These are phyloP conservation scores for Macaria notata DNA, from an alignment of 2,888 invertebrate species.

Conservation along the genomic window DNA sequence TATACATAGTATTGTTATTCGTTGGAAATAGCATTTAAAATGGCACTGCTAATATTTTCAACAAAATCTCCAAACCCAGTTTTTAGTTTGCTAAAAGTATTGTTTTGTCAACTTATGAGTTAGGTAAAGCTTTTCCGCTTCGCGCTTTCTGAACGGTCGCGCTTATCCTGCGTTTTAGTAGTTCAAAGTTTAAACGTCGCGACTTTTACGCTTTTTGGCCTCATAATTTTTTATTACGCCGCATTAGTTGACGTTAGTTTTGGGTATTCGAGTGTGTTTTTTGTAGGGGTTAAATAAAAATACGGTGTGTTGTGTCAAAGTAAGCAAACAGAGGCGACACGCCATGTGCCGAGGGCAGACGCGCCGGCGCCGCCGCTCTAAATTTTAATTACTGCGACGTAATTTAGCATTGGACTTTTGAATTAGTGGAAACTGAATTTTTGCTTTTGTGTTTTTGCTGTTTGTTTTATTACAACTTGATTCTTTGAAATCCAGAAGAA, in stretches of 20 bases:
- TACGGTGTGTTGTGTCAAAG: slow-evolving; percentile 27
- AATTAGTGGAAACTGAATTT: not conserved
- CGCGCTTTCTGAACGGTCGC: slow-evolving; percentile 19
- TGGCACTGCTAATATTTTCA: not conserved
- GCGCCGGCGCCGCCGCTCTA: slow-evolving; percentile 45
- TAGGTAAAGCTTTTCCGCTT: slow-evolving; percentile 30
- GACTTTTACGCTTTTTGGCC: slow-evolving; percentile 33
- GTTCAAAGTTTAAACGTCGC: slow-evolving; percentile 34
- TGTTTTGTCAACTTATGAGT: slow-evolving; percentile 26
- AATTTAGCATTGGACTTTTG: slow-evolving; percentile 2
- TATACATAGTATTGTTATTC: too few species aligned
- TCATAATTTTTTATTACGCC: slow-evolving; percentile 35
- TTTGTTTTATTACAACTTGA: too few species aligned
- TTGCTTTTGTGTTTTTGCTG: too few species aligned
- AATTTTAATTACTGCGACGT: slow-evolving; percentile 56
- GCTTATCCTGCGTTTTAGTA: slow-evolving; percentile 34
- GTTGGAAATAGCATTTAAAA: not conserved
- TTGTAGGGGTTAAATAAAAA: slow-evolving; percentile 19
- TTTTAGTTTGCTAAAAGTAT: slow-evolving; percentile 20
- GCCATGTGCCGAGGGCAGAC: slow-evolving; percentile 30
- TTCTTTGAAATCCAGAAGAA: too few species aligned
- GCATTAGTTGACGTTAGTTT: slow-evolving; percentile 27
- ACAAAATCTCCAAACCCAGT: slow-evolving; percentile 13
- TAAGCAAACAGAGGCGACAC: slow-evolving; percentile 26
- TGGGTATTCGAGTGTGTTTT: slow-evolving; percentile 28